Evolutionary conservation across 2,797 vertebrate genomes (phyloP).

Genomic region (Tragopan temminckii): DNA sequence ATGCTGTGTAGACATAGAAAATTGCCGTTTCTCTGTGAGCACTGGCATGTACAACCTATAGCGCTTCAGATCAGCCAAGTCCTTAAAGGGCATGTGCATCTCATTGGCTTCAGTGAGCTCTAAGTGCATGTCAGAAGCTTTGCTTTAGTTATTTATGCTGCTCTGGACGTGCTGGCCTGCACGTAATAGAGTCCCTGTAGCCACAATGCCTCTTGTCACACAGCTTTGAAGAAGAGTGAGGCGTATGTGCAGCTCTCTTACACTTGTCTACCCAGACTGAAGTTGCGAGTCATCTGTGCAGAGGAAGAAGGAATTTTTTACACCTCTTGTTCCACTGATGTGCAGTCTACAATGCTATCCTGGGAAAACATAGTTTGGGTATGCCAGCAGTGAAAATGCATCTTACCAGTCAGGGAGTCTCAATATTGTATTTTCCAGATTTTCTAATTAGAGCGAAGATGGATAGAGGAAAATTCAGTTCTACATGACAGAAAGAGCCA

Average conservation of each 20-base stretch:
- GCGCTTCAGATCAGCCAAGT: neutral
- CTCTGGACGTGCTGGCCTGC: neutral
- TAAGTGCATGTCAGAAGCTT: neutral
- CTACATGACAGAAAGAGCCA: neutral
- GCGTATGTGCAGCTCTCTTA: neutral
- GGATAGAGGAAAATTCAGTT: neutral
- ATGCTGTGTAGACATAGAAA: neutral
- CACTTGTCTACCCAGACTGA: neutral
- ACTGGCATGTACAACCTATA: neutral
- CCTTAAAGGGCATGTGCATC: neutral
- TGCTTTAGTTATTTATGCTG: conserved; percentile 8
- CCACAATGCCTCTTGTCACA: neutral
- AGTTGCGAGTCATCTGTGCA: neutral
- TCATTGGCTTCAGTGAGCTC: neutral
- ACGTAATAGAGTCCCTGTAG: neutral
- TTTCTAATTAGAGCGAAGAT: neutral
- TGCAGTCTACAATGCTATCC: neutral
- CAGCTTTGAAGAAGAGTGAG: neutral
- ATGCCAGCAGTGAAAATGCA: neutral
- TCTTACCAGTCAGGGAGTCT: fast-evolving
- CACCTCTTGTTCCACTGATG: fast-evolving
- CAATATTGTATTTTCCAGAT: neutral
- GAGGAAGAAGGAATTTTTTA: neutral
- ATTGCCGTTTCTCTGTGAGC: neutral
- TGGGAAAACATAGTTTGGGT: neutral